Evolutionary conservation across 2,888 invertebrate species (phyloP).

Genomic region (Agonopterix alstromeriana): DNA sequence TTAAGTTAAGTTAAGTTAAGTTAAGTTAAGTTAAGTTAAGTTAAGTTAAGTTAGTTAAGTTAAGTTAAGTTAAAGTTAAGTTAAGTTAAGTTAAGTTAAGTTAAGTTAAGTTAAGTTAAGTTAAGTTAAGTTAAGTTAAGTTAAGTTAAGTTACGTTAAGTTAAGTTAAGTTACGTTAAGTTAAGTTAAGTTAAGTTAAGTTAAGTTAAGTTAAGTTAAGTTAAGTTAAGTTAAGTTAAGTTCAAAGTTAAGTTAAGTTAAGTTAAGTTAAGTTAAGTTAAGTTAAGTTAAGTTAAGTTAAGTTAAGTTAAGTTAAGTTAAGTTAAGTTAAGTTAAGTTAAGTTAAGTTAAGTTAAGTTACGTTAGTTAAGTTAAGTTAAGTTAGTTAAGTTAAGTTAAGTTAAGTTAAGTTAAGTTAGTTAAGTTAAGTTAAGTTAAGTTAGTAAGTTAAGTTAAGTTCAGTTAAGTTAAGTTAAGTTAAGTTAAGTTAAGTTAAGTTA

Average conservation of each 20-base stretch:
- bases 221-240: conserved; percentile 13
- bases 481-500: conserved; percentile 15
- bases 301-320: conserved; percentile 17
- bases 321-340: conserved; percentile 13
- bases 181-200: conserved; percentile 15
- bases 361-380: conserved; percentile 9
- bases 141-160: conserved; percentile 19
- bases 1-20: conserved; percentile 13
- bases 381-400: too few relatives aligned
- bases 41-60: too few relatives aligned
- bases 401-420: too few relatives aligned
- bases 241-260: conserved; percentile 13
- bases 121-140: conserved; percentile 21
- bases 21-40: conserved; percentile 13
- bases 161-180: conserved; percentile 14
- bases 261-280: conserved; percentile 16
- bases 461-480: conserved; percentile 11
- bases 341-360: conserved; percentile 12
- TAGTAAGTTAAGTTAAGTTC: conserved; percentile 11
- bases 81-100: conserved; percentile 14
- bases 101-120: conserved; percentile 20
- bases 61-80: conserved; percentile 12
- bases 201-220: conserved; percentile 16
- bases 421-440: too few relatives aligned
- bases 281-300: conserved; percentile 15